A percentile compares a stretch with the other conserved stretches of the same genome.
Conservation (phyloP, 1,140 invertebrate genomes). For the Calosoma granatense region DNA sequence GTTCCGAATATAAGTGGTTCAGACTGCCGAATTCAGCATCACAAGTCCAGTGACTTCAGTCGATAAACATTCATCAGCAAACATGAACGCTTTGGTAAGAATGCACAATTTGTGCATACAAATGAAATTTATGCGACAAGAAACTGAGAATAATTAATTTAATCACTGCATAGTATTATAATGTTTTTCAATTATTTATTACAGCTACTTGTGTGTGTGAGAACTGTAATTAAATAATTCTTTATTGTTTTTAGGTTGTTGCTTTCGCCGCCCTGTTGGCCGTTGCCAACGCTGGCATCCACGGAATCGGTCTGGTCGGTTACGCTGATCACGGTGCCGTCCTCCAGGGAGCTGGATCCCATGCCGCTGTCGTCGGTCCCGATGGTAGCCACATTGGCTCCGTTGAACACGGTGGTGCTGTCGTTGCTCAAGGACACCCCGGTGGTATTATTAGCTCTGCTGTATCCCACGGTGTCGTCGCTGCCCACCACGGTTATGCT, state of each 20-base stretch:
- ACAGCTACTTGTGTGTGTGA: too few species aligned
- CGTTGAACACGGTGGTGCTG: conserved; percentile 22
- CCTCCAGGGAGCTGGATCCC: conserved; percentile 22
- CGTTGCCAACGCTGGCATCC: conserved; percentile 16
- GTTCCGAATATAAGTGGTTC: background rate
- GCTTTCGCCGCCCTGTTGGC: conserved; percentile 19
- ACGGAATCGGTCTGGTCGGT: conserved; percentile 4
- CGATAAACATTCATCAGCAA: background rate
- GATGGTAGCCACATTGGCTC: conserved; percentile 23
- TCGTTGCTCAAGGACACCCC: conserved; percentile 16
- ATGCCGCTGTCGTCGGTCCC: conserved; percentile 19
- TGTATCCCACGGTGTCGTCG: conserved; percentile 12
- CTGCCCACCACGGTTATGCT: background rate
- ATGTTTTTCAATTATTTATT: too few species aligned
- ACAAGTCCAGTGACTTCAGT: background rate
- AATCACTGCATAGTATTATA: too few species aligned
- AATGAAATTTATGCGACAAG: too few species aligned
- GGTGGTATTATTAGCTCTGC: conserved; percentile 17
- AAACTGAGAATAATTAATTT: too few species aligned
- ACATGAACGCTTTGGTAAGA: conserved; percentile 4
- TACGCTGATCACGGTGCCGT: conserved; percentile 16
- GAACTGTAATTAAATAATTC: too few species aligned
- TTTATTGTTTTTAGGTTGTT: conserved; percentile 13
- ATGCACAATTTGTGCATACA: too few species aligned
- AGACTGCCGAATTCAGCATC: background rate